Base-by-base conservation (phyloP, 2,797 vertebrate genomes). In the Xiphophorus birchmanni region DNA sequence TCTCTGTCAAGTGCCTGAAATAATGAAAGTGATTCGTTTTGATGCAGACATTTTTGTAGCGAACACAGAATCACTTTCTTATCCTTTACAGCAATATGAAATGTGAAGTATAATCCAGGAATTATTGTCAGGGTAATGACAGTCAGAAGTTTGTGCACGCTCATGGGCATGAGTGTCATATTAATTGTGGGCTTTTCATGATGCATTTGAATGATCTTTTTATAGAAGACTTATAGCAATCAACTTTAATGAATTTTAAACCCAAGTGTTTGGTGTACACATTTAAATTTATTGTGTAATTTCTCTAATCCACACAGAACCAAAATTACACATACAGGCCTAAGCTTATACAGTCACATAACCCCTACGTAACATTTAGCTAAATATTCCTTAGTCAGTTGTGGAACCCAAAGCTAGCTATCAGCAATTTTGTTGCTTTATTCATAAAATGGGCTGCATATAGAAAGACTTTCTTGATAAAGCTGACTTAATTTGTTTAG, bases 11-110 rank as follows among this genome's bases (percentile, higher is more conserved):
- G 48, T 10, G 17, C 35, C 11, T 23, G 32, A 71, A 82, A 76
- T 80, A 73, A 50, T 75, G 35, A 52, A 76, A 80, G 26, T 23
- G n/a, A 84, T 50, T 82, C 13, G 15, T 84, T 73, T 50, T 80
- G 21, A 76, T 32, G 18, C 18, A 79, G 56, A 48, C 0, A 21
- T 79, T 63, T 76, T 58, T 71, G 15, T 37, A 12, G 42, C 65
- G 32, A 26, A 45, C 76, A 18, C 8, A 40, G 45, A 60, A 17
- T 2, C 5, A 65, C n/a, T 45, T 75, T 35, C 37, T 40, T 40
- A 63, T 21, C 48, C 42, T 15, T 50, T 37, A 9, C 29, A 45
- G 5, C 13, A 32, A 48, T 63, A 23, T 77, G 0, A 23, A 42
- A 21, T 40, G 10, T 42, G 2, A 15, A 45, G 2, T 1, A 71